Conservation (phyloP, 1,140 invertebrate genomes). For the Tetraneura akinire region DNA sequence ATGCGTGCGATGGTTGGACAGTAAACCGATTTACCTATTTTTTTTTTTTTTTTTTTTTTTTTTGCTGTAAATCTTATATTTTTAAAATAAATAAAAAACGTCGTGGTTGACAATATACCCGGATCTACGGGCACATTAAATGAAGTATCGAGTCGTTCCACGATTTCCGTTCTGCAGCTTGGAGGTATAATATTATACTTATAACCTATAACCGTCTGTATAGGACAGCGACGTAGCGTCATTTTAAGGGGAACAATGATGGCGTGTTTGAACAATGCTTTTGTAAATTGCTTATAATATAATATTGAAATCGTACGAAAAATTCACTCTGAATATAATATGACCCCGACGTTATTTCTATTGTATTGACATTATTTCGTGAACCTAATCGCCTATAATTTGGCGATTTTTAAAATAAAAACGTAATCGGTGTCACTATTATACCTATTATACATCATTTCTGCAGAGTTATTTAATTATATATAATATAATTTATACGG, state of each 20-base stretch:
- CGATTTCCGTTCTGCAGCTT: slow-evolving; percentile 22
- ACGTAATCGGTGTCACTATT: not conserved
- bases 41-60: too few relatives aligned
- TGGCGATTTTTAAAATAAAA: too few relatives aligned
- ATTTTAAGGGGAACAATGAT: slow-evolving; percentile 18
- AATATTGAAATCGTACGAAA: not conserved
- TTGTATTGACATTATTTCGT: not conserved
- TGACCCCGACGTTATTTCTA: not conserved
- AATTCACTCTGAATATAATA: not conserved
- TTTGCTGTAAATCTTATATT: too few relatives aligned
- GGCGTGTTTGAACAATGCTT: not conserved
- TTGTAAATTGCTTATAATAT: slow-evolving; percentile 4
- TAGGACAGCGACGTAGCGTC: not conserved
- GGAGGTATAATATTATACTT: too few relatives aligned
- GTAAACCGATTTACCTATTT: not conserved
- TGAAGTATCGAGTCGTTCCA: not conserved
- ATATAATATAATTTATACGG: not conserved
- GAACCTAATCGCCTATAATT: too few relatives aligned
- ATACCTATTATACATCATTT: too few relatives aligned
- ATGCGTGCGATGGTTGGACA: not conserved
- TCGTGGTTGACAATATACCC: slow-evolving; percentile 9
- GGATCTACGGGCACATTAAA: slow-evolving; percentile 33
- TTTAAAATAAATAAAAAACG: not conserved
- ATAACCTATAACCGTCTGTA: too few relatives aligned
- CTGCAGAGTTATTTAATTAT: not conserved